Evolutionary conservation across 2,888 invertebrate species (phyloP).

Genomic region (Ephialtes manifestator): DNA sequence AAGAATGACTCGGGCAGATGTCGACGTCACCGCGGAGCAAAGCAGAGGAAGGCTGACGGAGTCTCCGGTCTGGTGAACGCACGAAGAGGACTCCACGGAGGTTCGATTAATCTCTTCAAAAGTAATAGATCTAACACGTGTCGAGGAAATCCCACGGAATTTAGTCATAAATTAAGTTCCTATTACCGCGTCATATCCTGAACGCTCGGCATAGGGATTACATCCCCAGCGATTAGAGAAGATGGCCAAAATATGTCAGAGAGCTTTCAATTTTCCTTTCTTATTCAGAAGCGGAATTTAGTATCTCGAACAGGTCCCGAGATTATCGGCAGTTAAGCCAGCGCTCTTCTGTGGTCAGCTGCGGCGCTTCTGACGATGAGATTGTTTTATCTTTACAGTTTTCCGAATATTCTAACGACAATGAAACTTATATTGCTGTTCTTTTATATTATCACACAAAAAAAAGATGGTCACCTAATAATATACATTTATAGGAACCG

Average conservation of each 20-base stretch:
- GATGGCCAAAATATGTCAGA: conserved; percentile 14
- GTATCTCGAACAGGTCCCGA: conserved; percentile 4
- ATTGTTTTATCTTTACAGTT: not conserved
- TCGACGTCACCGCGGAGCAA: conserved; percentile 59
- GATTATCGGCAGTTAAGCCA: conserved; percentile 1
- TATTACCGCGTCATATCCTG: conserved; percentile 49
- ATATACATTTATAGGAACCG: too few species aligned
- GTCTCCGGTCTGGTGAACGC: conserved; percentile 50
- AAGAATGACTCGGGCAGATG: conserved; percentile 73
- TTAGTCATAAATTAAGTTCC: conserved; percentile 68
- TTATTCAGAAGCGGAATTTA: conserved; percentile 18
- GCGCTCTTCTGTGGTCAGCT: not conserved
- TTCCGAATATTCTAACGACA: not conserved
- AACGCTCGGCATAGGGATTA: conserved; percentile 14
- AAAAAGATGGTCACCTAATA: too few species aligned
- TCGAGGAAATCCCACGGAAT: conserved; percentile 63
- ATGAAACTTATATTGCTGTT: not conserved
- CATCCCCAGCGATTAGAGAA: conserved; percentile 30
- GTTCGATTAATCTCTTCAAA: conserved; percentile 72
- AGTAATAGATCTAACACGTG: conserved; percentile 73
- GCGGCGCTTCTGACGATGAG: not conserved
- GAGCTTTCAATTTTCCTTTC: conserved; percentile 51
- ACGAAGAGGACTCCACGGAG: conserved; percentile 43
- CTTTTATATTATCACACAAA: not conserved
- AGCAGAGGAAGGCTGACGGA: conserved; percentile 58